phyloP scores from a whole-genome alignment of 2,888 invertebrate species.

The Pediacus dermestoides region DNA sequence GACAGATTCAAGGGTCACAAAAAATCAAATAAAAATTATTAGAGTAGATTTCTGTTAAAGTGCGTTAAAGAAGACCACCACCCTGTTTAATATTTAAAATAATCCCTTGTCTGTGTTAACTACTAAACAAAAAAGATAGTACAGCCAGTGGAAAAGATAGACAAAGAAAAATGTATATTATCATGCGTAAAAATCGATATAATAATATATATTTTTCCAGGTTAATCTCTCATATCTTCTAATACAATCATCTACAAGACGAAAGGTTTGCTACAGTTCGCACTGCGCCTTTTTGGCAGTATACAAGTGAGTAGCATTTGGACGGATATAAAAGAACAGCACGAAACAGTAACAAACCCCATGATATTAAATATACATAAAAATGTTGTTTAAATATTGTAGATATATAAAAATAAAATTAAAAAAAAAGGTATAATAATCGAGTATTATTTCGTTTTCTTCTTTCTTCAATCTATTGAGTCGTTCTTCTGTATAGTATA shows the following conservation, averaged over 20 bases:
- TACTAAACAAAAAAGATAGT: conserved; percentile 24
- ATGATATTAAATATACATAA: conserved; percentile 27
- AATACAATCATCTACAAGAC: too few relatives aligned
- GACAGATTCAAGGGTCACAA: conserved; percentile 36
- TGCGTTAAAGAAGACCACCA: conserved; percentile 38
- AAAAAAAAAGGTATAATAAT: too few relatives aligned
- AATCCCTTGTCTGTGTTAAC: conserved; percentile 40
- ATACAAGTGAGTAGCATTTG: conserved; percentile 8
- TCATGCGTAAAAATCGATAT: too few relatives aligned
- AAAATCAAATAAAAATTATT: conserved; percentile 19
- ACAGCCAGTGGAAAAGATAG: conserved; percentile 50
- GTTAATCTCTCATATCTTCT: too few relatives aligned
- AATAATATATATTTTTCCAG: too few relatives aligned
- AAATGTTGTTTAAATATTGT: conserved; percentile 17
- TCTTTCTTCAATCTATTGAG: conserved; percentile 21
- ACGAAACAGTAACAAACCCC: conserved; percentile 17
- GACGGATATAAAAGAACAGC: conserved; percentile 34
- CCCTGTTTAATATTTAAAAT: conserved; percentile 35
- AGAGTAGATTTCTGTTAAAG: conserved; percentile 29
- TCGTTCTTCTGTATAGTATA: conserved; percentile 21
- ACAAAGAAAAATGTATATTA: conserved; percentile 32
- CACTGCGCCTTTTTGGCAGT: conserved; percentile 27
- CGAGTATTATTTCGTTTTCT: conserved; percentile 36
- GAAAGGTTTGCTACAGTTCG: too few relatives aligned
- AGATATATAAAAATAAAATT: conserved; percentile 20